A percentile compares a stretch with the other conserved stretches of the same genome.
Conservation (phyloP, 2,113 vertebrate genomes). For the Poeciliopsis prolifica region DNA sequence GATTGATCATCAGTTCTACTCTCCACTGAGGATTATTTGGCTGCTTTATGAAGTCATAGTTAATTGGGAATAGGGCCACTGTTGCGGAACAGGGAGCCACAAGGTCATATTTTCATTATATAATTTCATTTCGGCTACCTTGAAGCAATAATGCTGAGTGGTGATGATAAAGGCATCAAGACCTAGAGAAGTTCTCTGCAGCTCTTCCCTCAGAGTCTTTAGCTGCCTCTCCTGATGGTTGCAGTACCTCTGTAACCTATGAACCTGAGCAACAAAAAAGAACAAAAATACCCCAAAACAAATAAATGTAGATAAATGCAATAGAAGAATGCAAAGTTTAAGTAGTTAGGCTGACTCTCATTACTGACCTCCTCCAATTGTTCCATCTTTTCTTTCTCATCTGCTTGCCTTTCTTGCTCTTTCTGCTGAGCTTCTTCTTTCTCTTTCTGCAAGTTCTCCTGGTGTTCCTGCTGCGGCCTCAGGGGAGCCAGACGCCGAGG, state of each 20-base stretch:
- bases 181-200: slow-evolving; percentile 82
- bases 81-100: too few relatives aligned
- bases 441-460: slow-evolving; percentile 69
- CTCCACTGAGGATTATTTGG: not conserved
- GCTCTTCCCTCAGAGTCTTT: slow-evolving; percentile 77
- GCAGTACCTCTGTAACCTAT: slow-evolving; percentile 85
- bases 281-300: too few relatives aligned
- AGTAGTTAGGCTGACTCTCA: not conserved
- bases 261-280: slow-evolving; percentile 62
- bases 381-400: slow-evolving; percentile 56
- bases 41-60: not conserved
- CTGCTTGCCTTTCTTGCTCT: slow-evolving; percentile 59
- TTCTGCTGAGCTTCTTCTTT: slow-evolving; percentile 75
- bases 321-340: not conserved
- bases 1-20: not conserved
- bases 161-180: slow-evolving; percentile 90
- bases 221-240: slow-evolving; percentile 86
- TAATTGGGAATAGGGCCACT: not conserved
- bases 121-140: slow-evolving; percentile 72
- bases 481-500: slow-evolving; percentile 58
- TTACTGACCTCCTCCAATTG: slow-evolving; percentile 67
- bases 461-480: slow-evolving; percentile 70
- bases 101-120: not conserved
- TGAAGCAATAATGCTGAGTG: slow-evolving; percentile 90
- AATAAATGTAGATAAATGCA: not conserved